These are phyloP conservation scores for Molossus alvarezi DNA, from an alignment of 2,797 vertebrate genomes.

Conservation along the genomic window DNA sequence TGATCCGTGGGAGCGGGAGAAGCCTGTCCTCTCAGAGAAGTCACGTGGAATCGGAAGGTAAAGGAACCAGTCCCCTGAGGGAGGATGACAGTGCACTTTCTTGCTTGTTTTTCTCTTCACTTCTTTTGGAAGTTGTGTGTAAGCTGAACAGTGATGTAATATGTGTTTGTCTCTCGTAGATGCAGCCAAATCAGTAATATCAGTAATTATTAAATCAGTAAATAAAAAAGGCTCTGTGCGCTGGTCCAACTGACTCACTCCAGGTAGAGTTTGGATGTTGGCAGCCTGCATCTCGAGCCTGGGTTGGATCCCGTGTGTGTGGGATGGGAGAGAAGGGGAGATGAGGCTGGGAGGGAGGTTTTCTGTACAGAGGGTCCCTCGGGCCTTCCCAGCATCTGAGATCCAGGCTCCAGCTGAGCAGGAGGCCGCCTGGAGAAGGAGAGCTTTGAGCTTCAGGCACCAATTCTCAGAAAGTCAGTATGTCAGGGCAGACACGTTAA, in stretches of 20 bases:
- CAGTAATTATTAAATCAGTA: neutral
- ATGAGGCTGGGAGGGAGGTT: no score
- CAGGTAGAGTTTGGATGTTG: neutral
- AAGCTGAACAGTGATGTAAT: no score
- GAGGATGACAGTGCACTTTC: no score
- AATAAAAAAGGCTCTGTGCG: neutral
- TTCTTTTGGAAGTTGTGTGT: neutral
- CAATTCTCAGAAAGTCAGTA: neutral
- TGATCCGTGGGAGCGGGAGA: neutral
- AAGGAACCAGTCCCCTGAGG: neutral
- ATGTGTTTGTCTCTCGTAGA: neutral
- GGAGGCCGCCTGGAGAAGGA: neutral
- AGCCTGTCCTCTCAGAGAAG: neutral
- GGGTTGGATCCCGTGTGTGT: neutral
- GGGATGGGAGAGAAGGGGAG: no score
- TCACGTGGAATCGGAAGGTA: neutral
- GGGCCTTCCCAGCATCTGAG: neutral
- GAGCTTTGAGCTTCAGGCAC: neutral
- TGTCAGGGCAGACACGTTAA: neutral
- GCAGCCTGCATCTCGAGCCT: neutral
- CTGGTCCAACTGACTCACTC: no score
- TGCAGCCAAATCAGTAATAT: neutral
- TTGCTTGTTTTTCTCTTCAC: neutral
- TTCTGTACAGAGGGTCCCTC: neutral
- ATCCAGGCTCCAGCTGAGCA: no score